phyloP scores from a whole-genome alignment of 2,797 vertebrate species.

The Acipenser oxyrinchus region DNA sequence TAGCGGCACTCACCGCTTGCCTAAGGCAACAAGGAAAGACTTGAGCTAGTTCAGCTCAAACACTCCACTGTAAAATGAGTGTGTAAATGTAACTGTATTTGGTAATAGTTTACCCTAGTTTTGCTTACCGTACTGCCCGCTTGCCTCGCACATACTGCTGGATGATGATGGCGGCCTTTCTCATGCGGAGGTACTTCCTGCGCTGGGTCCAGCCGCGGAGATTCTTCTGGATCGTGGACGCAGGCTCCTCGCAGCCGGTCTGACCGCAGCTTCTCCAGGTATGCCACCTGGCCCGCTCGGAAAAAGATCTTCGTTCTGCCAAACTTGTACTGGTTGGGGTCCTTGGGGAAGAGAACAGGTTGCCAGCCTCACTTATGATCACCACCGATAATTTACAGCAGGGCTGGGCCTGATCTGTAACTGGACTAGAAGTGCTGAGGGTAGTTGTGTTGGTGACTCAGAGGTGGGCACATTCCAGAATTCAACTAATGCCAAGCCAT shows the following conservation, averaged over 20 bases:
- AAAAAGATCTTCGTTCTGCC: constrained; percentile 98
- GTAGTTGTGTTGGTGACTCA: too few species aligned
- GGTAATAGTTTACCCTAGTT: background rate
- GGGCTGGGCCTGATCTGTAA: too few species aligned
- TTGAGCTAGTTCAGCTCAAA: too few species aligned
- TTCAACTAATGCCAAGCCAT: too few species aligned
- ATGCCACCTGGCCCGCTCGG: constrained; percentile 91
- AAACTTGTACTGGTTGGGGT: constrained; percentile 86
- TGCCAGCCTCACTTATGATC: too few species aligned
- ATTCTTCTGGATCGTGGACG: constrained; percentile 73
- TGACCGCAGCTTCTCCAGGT: constrained; percentile 87
- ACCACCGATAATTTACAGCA: too few species aligned
- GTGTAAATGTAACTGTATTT: background rate
- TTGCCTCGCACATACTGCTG: constrained; percentile 83
- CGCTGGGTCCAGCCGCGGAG: constrained; percentile 80
- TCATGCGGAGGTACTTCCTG: constrained; percentile 58
- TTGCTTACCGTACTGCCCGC: constrained; percentile 70
- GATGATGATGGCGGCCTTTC: constrained; percentile 59
- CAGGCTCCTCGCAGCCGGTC: constrained; percentile 79
- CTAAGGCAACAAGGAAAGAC: constrained; percentile 42
- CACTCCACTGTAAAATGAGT: background rate
- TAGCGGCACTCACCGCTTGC: constrained; percentile 68
- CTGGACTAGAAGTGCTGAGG: too few species aligned
- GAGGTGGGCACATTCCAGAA: too few species aligned
- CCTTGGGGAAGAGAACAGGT: constrained; percentile 48